Conservation (phyloP, 2,888 invertebrate species). For the Anoplius nigerrimus region DNA sequence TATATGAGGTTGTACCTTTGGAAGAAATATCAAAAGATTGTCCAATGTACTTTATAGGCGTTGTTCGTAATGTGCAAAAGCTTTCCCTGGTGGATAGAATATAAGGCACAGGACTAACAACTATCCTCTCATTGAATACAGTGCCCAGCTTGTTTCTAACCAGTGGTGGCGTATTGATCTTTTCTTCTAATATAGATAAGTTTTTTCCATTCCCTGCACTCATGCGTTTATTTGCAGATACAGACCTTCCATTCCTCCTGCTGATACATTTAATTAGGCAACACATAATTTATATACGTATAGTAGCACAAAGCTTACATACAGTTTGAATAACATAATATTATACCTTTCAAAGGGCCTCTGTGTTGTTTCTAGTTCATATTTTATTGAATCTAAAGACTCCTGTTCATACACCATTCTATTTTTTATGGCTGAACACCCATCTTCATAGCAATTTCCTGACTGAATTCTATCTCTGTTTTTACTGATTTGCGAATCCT, state of each 20-base stretch:
- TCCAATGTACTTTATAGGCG: conserved; percentile 66
- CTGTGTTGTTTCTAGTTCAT: conserved; percentile 13
- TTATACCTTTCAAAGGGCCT: conserved; percentile 35
- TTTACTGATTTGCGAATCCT: conserved; percentile 37
- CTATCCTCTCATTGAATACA: conserved; percentile 69
- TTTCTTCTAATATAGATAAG: conserved; percentile 17
- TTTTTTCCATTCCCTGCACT: conserved; percentile 9
- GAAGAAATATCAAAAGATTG: conserved; percentile 58
- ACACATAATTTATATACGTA: neutral
- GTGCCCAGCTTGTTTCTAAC: conserved; percentile 69
- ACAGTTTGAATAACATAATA: too few species aligned
- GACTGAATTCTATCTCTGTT: neutral
- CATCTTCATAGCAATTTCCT: conserved; percentile 28
- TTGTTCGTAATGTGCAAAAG: conserved; percentile 69
- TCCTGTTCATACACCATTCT: conserved; percentile 17
- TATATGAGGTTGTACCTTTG: conserved; percentile 52
- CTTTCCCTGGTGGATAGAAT: conserved; percentile 68
- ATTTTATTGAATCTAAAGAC: conserved; percentile 17
- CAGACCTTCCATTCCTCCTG: conserved; percentile 31
- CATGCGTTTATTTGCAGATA: conserved; percentile 22
- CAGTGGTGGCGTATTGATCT: conserved; percentile 44
- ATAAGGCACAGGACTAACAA: conserved; percentile 71
- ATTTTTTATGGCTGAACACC: neutral
- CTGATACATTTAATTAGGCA: conserved; percentile 9
- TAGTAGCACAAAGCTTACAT: too few species aligned